phyloP scores from a whole-genome alignment of 2,888 invertebrate species.

The Drosophila ochracea region DNA sequence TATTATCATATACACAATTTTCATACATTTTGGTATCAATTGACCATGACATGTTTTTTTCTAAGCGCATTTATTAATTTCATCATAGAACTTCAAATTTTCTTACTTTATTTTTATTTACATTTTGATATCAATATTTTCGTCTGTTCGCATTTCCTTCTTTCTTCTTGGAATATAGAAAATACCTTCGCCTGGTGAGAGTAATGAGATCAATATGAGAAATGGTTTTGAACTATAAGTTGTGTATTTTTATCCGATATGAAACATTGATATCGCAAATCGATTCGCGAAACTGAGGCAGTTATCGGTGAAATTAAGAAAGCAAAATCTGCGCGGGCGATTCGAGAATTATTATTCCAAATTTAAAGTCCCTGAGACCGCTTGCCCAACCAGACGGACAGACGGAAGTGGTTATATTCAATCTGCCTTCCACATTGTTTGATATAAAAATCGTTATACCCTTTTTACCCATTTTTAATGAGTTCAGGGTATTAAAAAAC shows the following conservation, averaged over 20 bases:
- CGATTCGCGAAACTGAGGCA: not conserved
- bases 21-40: not conserved
- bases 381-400: not conserved
- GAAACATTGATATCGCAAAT: not conserved
- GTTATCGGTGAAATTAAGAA: not conserved
- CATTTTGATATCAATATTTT: too few relatives aligned
- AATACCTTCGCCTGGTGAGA: too few relatives aligned
- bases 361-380: not conserved
- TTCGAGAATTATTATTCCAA: not conserved
- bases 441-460: not conserved
- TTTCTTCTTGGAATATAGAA: too few relatives aligned
- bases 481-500: not conserved
- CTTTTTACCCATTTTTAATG: not conserved
- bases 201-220: too few relatives aligned
- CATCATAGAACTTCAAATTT: not conserved
- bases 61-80: not conserved
- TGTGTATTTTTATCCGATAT: too few relatives aligned
- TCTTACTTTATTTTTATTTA: too few relatives aligned
- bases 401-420: not conserved
- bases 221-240: too few relatives aligned
- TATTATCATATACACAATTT: not conserved
- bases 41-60: not conserved
- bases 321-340: not conserved
- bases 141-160: too few relatives aligned
- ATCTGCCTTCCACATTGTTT: not conserved